phyloP scores from a whole-genome alignment of 2,113 vertebrate species.

The Anthoscopus minutus region DNA sequence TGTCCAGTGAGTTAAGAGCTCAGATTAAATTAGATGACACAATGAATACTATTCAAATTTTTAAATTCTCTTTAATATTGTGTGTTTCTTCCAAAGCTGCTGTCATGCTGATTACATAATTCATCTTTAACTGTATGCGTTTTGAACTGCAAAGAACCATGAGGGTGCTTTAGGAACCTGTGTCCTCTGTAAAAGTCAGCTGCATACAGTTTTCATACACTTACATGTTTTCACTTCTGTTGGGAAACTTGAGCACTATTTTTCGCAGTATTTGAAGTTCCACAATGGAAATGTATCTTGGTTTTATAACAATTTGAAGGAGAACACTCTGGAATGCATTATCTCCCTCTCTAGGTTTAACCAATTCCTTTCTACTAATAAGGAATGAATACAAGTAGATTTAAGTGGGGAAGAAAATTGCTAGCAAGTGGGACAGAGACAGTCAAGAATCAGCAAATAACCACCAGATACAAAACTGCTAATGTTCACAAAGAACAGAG shows the following conservation, averaged over 20 bases:
- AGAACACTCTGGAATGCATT: neutral
- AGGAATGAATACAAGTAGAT: neutral
- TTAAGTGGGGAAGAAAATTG: neutral
- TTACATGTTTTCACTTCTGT: neutral
- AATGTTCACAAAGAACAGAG: neutral
- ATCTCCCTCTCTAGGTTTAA: neutral
- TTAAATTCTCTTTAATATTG: neutral
- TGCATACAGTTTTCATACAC: neutral
- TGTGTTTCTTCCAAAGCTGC: neutral
- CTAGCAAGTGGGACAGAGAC: neutral
- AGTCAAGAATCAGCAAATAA: neutral
- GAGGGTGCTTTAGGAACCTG: neutral
- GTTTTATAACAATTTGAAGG: neutral
- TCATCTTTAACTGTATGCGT: neutral
- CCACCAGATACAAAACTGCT: neutral
- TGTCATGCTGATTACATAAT: neutral
- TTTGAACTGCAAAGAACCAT: conserved; percentile 5
- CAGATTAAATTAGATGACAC: neutral
- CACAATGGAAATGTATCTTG: neutral
- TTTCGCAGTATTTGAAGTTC: conserved; percentile 25
- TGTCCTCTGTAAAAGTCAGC: neutral
- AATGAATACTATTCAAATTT: neutral
- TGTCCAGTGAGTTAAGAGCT: neutral
- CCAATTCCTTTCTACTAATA: neutral
- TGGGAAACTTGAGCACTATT: conserved; percentile 20